Evolutionary conservation across 2,888 invertebrate genomes (phyloP).

Genomic region (Troides oblongomaculatus): DNA sequence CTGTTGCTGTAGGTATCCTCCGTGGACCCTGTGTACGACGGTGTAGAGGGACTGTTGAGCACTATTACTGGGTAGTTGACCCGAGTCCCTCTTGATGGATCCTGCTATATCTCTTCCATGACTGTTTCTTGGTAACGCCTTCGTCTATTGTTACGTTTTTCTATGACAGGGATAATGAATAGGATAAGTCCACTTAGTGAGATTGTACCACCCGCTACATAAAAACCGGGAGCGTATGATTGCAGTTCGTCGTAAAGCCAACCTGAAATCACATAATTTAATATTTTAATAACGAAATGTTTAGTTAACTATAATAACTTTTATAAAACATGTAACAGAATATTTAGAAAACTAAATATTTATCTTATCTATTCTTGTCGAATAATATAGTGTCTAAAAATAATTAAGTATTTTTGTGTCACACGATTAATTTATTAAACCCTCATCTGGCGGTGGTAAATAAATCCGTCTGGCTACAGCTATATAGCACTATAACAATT

Average conservation of each 20-base stretch:
- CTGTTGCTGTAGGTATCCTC: constrained; percentile 68
- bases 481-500: no score
- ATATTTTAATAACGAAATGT: not conserved
- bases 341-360: no score
- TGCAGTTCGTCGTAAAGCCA: constrained; percentile 87
- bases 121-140: constrained; percentile 54
- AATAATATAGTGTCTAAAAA: no score
- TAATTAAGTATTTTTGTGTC: no score
- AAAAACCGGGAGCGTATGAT: constrained; percentile 93
- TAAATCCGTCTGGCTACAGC: no score
- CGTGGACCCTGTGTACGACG: constrained; percentile 54
- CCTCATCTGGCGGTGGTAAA: no score
- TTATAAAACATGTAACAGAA: no score
- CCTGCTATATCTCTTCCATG: constrained; percentile 71
- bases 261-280: constrained; percentile 80
- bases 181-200: constrained; percentile 93
- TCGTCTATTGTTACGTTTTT: constrained; percentile 60
- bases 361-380: no score
- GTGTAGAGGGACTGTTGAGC: constrained; percentile 71
- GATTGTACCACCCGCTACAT: constrained; percentile 91
- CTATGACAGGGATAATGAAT: constrained; percentile 88
- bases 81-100: constrained; percentile 40
- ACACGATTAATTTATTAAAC: no score
- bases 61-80: constrained; percentile 60
- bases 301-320: no score